These are phyloP conservation scores for Ochropleura leucogaster DNA, from an alignment of 2,888 invertebrate genomes.

Conservation along the genomic window DNA sequence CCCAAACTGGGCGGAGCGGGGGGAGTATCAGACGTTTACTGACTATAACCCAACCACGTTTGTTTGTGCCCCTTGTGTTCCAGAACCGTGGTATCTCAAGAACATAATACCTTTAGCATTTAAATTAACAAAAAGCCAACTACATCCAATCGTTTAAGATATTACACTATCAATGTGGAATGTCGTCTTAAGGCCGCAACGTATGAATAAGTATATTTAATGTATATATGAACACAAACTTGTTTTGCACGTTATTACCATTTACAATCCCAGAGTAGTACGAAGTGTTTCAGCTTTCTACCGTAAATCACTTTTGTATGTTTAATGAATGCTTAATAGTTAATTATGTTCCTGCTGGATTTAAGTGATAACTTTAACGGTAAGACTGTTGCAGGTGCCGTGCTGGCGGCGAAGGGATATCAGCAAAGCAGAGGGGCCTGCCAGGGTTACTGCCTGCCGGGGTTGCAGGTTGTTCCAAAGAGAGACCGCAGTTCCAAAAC, in stretches of 20 bases:
- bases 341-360: neutral
- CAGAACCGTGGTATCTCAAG: no score
- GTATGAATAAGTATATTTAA: slow-evolving; percentile 22
- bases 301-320: slow-evolving; percentile 21
- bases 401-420: no score
- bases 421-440: no score
- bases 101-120: neutral
- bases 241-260: slow-evolving; percentile 25
- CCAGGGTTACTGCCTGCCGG: no score
- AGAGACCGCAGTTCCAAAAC: no score
- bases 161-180: slow-evolving; percentile 58
- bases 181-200: slow-evolving; percentile 45
- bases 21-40: no score
- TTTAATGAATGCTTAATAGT: neutral
- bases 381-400: neutral
- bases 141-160: slow-evolving; percentile 28
- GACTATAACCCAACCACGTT: no score
- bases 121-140: slow-evolving; percentile 35
- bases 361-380: neutral
- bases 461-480: no score
- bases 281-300: slow-evolving; percentile 32
- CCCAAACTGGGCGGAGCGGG: no score
- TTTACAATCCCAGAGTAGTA: slow-evolving; percentile 11
- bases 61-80: neutral
- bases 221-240: slow-evolving; percentile 31